Conservation (phyloP, 2,797 vertebrate genomes). For the Fratercula arctica region DNA sequence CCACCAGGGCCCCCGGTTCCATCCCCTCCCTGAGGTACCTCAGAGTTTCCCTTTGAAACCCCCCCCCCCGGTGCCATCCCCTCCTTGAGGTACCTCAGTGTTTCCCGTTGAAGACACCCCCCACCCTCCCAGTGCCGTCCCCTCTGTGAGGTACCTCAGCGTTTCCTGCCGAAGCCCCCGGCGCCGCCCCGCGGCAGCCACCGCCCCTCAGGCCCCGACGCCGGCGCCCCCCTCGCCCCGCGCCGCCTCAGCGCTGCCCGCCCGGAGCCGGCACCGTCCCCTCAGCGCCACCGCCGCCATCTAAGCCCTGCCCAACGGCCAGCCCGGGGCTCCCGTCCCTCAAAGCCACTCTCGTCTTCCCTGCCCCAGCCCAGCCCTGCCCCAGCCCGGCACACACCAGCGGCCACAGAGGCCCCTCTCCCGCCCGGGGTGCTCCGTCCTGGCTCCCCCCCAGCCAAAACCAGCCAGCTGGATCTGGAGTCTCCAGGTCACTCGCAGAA, state of each 20-base stretch:
- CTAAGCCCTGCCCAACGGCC: not conserved
- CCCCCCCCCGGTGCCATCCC: no score
- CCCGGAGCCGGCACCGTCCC: fast-evolving
- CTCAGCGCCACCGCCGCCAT: not conserved
- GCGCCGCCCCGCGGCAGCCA: not conserved
- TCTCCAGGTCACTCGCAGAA: not conserved
- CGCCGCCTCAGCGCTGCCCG: fast-evolving
- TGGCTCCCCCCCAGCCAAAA: not conserved
- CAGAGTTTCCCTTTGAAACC: not conserved
- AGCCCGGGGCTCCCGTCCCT: not conserved
- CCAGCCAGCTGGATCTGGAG: not conserved
- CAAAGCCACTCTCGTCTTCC: not conserved
- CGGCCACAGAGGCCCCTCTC: not conserved
- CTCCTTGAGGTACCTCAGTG: not conserved
- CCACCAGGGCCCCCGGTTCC: not conserved
- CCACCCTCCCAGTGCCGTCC: not conserved
- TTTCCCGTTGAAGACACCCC: not conserved
- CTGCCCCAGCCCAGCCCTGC: not conserved
- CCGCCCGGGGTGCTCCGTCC: fast-evolving
- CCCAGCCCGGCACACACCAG: not conserved
- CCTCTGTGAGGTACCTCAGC: not conserved
- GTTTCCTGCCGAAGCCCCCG: not conserved
- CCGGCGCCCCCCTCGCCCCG: no score
- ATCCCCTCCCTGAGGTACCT: not conserved
- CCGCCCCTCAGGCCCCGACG: no score